Conservation (phyloP, 2,888 invertebrate genomes). For the Synanthedon tipuliformis region DNA sequence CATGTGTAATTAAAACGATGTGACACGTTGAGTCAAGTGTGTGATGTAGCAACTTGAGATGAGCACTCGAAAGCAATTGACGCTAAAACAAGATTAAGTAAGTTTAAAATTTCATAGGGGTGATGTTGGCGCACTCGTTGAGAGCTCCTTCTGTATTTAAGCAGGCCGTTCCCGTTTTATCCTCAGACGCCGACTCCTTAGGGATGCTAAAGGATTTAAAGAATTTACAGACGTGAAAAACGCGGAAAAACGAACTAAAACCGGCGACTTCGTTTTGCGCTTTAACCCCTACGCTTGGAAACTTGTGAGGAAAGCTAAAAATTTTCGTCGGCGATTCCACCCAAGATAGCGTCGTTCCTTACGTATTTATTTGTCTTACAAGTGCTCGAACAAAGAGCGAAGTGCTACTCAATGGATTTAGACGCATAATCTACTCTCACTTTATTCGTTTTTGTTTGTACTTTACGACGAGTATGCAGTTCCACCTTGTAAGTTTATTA, state of each 20-base stretch:
- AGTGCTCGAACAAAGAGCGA: conserved; percentile 18
- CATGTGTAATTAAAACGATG: background rate
- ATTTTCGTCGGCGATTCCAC: conserved; percentile 27
- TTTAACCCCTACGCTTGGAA: conserved; percentile 8
- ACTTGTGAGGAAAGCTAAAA: conserved; percentile 21
- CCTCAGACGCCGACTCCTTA: conserved; percentile 27
- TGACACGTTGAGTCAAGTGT: background rate
- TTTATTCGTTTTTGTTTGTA: conserved; percentile 4
- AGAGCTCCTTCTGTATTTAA: conserved; percentile 39
- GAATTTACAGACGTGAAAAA: conserved; percentile 25
- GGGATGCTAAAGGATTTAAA: conserved; percentile 49
- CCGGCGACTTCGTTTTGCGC: conserved; percentile 20
- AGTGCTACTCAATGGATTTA: conserved; percentile 11
- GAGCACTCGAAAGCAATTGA: conserved; percentile 19
- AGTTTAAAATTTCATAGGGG: conserved; percentile 41
- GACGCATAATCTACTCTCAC: conserved; percentile 8
- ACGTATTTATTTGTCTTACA: conserved; percentile 36
- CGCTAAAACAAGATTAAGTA: conserved; percentile 22
- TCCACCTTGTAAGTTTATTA: background rate
- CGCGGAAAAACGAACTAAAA: conserved; percentile 23
- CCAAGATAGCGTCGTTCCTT: conserved; percentile 22
- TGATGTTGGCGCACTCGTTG: conserved; percentile 36
- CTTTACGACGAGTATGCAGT: background rate
- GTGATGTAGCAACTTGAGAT: background rate
- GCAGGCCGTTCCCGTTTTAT: conserved; percentile 42